Evolutionary conservation across 2,797 vertebrate species (phyloP).

Genomic region (Muscicapa comitata): DNA sequence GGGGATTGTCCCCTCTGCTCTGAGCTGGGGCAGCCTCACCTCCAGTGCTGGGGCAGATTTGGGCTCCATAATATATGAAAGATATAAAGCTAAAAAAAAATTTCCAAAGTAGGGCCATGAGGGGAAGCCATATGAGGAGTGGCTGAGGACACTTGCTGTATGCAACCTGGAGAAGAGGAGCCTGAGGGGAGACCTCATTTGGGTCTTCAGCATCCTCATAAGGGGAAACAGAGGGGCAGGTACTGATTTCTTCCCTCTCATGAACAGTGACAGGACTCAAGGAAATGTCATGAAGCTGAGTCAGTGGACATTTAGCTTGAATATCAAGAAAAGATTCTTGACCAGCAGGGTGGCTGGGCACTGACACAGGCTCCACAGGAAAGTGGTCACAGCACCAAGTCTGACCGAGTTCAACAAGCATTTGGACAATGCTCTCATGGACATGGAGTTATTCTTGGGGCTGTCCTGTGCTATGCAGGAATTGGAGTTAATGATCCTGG

Average conservation of each 20-base stretch:
- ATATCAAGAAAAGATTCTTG: neutral
- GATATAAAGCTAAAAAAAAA: neutral
- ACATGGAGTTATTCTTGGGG: neutral
- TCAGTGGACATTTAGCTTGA: neutral
- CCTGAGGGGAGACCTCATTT: neutral
- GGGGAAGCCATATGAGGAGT: neutral
- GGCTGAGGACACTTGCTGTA: neutral
- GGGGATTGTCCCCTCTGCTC: neutral
- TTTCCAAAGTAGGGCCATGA: neutral
- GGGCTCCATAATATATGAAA: accelerated
- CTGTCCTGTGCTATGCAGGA: neutral
- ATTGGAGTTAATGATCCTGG: neutral
- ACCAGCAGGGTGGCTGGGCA: neutral
- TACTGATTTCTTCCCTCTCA: neutral
- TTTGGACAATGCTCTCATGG: neutral
- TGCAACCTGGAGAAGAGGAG: neutral
- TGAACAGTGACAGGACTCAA: neutral
- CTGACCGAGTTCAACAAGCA: neutral
- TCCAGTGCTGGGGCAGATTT: accelerated
- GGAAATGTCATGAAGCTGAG: neutral
- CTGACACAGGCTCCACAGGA: neutral
- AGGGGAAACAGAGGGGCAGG: neutral
- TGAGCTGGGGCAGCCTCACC: accelerated
- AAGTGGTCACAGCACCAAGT: neutral
- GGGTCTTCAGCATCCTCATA: neutral